These are phyloP conservation scores for Hormaphis cornu DNA, from an alignment of 1,140 invertebrate genomes.

Conservation along the genomic window DNA sequence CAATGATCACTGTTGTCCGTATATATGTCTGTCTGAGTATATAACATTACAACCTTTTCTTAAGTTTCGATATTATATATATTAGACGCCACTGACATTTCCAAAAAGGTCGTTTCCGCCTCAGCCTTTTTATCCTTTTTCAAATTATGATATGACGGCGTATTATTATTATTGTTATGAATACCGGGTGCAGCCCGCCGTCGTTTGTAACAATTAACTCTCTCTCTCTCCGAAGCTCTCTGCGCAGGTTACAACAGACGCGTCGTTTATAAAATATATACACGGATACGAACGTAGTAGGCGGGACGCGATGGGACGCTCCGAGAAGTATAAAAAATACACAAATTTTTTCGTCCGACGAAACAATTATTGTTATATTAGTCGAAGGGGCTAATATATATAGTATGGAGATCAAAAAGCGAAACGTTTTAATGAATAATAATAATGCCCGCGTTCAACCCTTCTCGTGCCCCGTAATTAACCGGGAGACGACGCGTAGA, in stretches of 20 bases:
- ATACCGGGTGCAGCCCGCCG: slow-evolving; percentile 13
- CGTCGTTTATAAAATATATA: too few relatives aligned
- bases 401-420: slow-evolving; percentile 31
- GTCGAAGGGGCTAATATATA: slow-evolving; percentile 12
- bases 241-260: too few relatives aligned
- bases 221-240: too few relatives aligned
- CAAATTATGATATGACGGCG: too few relatives aligned
- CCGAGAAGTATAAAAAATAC: too few relatives aligned
- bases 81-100: slow-evolving; percentile 25
- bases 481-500: slow-evolving; percentile 24
- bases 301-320: too few relatives aligned
- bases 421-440: slow-evolving; percentile 31
- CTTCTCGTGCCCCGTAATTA: slow-evolving; percentile 30
- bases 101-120: slow-evolving; percentile 30
- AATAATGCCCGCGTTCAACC: slow-evolving; percentile 10
- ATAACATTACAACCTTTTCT: slow-evolving; percentile 7
- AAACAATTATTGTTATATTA: neutral
- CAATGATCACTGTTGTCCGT: slow-evolving; percentile 3
- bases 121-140: slow-evolving; percentile 25
- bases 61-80: neutral
- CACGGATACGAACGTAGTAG: too few relatives aligned
- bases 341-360: too few relatives aligned
- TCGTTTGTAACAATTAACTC: slow-evolving; percentile 19
- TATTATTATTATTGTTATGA: too few relatives aligned
- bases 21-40: neutral